Percentiles rank a stretch among this genome's conserved stretches.
These are phyloP conservation scores for Clostera curtula DNA, from an alignment of 2,888 invertebrate genomes.

Conservation along the genomic window DNA sequence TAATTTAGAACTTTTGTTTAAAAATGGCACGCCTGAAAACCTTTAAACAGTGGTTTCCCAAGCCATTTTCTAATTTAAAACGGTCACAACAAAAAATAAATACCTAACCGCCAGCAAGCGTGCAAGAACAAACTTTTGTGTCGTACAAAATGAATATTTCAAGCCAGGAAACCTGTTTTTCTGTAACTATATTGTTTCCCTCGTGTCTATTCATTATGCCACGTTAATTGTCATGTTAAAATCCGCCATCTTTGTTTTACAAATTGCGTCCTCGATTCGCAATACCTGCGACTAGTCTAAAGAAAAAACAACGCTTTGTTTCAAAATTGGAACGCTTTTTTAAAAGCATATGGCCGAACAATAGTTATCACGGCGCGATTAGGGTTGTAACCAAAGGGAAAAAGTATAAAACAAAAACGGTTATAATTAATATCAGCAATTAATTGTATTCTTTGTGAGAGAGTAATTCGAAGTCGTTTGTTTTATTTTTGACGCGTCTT, in stretches of 20 bases:
- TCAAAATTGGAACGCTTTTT: slow-evolving; percentile 9
- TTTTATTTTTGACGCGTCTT: slow-evolving; percentile 26
- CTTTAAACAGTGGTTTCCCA: too few species aligned
- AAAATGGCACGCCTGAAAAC: too few species aligned
- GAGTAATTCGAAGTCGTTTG: slow-evolving; percentile 14
- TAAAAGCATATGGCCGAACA: slow-evolving; percentile 42
- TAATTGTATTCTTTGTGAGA: slow-evolving; percentile 55
- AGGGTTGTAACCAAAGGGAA: slow-evolving; percentile 13
- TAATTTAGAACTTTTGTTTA: too few species aligned
- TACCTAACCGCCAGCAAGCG: too few species aligned
- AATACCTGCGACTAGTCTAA: slow-evolving; percentile 15
- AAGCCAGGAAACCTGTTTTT: slow-evolving; percentile 64
- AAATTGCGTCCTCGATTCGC: slow-evolving; percentile 57
- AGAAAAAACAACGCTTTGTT: slow-evolving; percentile 13
- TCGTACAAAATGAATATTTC: slow-evolving; percentile 39
- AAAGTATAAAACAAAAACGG: slow-evolving; percentile 50
- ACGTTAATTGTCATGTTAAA: slow-evolving; percentile 64
- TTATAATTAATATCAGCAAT: slow-evolving; percentile 67
- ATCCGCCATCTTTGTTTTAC: slow-evolving; percentile 62
- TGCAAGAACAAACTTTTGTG: slow-evolving; percentile 30
- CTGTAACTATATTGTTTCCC: slow-evolving; percentile 54
- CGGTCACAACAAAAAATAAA: too few species aligned
- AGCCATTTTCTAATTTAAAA: too few species aligned
- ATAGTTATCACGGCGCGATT: slow-evolving; percentile 17
- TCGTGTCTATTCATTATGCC: slow-evolving; percentile 50